Evolutionary conservation across 2,888 invertebrate genomes (phyloP).

Genomic region (Ganaspis brasiliensis): DNA sequence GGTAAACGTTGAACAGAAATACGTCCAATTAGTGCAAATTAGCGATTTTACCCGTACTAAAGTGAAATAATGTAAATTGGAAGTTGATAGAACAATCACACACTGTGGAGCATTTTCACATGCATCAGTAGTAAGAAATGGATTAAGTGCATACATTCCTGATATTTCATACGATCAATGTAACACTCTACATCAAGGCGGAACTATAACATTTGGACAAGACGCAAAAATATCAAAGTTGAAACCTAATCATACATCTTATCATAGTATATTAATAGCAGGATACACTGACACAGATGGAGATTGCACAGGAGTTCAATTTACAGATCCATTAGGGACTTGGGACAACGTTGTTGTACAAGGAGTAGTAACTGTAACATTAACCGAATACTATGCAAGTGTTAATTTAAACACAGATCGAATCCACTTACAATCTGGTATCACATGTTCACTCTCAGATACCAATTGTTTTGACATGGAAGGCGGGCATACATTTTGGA

Average conservation of each 20-base stretch:
- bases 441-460: constrained; percentile 30
- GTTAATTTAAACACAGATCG: constrained; percentile 43
- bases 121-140: constrained; percentile 42
- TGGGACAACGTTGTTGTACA: constrained; percentile 59
- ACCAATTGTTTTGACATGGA: constrained; percentile 51
- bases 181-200: not conserved
- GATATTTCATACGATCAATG: not conserved
- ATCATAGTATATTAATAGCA: constrained; percentile 20
- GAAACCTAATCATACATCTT: not conserved
- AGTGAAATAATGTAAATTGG: constrained; percentile 23
- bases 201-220: not conserved
- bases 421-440: constrained; percentile 48
- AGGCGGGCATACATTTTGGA: constrained; percentile 53
- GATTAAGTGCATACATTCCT: constrained; percentile 48
- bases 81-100: not conserved
- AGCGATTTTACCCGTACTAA: not conserved
- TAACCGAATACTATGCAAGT: constrained; percentile 26
- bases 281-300: constrained; percentile 39
- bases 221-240: not conserved
- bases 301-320: constrained; percentile 49
- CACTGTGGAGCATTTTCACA: constrained; percentile 51
- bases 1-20: not conserved
- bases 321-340: constrained; percentile 49
- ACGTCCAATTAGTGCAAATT: constrained; percentile 27
- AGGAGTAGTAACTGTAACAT: constrained; percentile 36